Conservation (phyloP, 2,797 vertebrate genomes). For the Strix occidentalis region DNA sequence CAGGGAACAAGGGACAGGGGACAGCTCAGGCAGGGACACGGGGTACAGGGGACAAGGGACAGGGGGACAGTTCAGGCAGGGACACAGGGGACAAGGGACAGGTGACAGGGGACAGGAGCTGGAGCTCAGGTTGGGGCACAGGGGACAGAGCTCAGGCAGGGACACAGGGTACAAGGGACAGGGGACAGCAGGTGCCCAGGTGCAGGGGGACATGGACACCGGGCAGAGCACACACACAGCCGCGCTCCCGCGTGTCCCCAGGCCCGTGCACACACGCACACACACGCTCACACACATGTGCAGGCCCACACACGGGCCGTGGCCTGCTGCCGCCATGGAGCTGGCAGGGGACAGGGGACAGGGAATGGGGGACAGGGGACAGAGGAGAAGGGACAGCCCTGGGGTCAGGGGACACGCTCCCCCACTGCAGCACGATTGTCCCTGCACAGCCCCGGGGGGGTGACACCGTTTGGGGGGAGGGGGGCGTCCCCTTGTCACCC, state of each 20-base stretch:
- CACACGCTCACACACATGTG: neutral
- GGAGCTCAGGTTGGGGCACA: neutral
- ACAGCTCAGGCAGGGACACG: no score
- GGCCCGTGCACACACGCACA: rapidly evolving
- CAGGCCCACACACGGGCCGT: neutral
- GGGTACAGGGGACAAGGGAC: neutral
- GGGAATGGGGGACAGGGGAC: no score
- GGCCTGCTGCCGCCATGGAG: no score
- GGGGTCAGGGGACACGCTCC: neutral
- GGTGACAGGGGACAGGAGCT: no score
- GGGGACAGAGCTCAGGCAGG: neutral
- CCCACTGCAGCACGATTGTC: rapidly evolving
- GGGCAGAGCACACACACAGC: no score
- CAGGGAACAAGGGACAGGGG: no score
- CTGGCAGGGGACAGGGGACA: neutral
- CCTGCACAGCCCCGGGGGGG: neutral
- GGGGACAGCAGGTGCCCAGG: no score
- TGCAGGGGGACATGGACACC: no score
- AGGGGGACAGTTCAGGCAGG: neutral
- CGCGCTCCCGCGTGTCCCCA: neutral
- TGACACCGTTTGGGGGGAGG: neutral
- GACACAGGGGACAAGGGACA: neutral
- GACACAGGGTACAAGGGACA: no score
- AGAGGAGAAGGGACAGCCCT: neutral
- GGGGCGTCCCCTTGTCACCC: neutral